Percentiles rank a stretch among this genome's conserved stretches.
These are phyloP conservation scores for Drosophila lacteicornis DNA, from an alignment of 1,140 invertebrate genomes.

Conservation along the genomic window DNA sequence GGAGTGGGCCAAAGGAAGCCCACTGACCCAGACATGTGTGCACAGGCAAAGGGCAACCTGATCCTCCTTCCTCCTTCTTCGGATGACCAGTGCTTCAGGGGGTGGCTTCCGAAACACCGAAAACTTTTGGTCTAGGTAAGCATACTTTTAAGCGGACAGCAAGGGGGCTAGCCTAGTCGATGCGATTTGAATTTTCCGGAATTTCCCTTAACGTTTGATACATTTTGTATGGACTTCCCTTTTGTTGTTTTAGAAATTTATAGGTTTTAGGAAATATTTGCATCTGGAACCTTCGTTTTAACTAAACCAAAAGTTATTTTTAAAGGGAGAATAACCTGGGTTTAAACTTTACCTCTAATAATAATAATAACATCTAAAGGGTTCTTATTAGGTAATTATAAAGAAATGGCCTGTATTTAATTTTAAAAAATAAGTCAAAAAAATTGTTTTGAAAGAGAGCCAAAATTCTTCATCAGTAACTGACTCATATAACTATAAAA, in stretches of 20 bases:
- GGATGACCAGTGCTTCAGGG: slow-evolving; percentile 11
- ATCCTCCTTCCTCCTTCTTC: background rate
- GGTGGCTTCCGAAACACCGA: slow-evolving; percentile 16
- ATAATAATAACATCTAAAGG: no score
- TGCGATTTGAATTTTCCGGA: slow-evolving; percentile 1
- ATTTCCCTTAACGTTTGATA: background rate
- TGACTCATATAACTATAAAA: no score
- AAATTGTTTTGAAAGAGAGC: no score
- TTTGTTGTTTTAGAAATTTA: background rate
- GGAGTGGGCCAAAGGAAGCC: slow-evolving; percentile 50
- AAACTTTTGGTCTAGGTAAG: slow-evolving; percentile 6
- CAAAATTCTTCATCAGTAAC: no score
- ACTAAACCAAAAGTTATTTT: no score
- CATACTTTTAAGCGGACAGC: slow-evolving; percentile 14
- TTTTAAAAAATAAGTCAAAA: no score
- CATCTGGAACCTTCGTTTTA: no score
- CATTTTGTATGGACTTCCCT: background rate
- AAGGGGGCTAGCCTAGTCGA: background rate
- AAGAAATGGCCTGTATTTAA: no score
- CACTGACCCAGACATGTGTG: slow-evolving; percentile 76
- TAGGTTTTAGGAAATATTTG: no score
- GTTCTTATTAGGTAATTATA: no score
- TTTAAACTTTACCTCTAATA: no score
- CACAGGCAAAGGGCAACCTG: slow-evolving; percentile 30
- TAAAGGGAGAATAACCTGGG: no score